Evolutionary conservation across 2,113 vertebrate species (phyloP).

Genomic region (Dascyllus trimaculatus): DNA sequence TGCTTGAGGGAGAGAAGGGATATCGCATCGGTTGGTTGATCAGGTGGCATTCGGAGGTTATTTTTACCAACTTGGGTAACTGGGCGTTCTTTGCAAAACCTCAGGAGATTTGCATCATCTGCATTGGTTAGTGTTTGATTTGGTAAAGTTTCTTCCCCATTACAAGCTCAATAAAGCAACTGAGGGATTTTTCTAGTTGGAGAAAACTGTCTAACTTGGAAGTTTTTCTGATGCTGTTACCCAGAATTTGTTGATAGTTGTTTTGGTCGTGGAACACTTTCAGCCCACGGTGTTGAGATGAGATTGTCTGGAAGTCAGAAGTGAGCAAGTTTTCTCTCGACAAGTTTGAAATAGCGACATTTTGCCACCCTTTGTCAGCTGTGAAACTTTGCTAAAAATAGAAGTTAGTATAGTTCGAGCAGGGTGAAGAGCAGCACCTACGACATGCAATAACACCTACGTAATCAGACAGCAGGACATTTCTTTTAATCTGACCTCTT

Average conservation of each 20-base stretch:
- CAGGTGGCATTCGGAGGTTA: not conserved
- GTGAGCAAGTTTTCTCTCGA: not conserved
- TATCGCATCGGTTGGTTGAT: not conserved
- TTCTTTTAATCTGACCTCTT: too few species aligned
- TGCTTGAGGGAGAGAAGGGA: not conserved
- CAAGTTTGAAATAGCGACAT: not conserved
- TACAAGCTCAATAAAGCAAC: constrained; percentile 1
- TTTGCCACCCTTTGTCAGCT: not conserved
- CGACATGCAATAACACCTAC: not conserved
- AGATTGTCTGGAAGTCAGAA: not conserved
- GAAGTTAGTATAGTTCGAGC: not conserved
- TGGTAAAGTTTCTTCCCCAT: not conserved
- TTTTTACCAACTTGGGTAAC: not conserved
- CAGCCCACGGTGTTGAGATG: not conserved
- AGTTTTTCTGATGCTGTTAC: not conserved
- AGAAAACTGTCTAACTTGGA: too few species aligned
- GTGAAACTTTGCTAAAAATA: not conserved
- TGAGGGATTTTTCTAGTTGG: not conserved
- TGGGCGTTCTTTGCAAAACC: not conserved
- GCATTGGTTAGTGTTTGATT: constrained; percentile 3
- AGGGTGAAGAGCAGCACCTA: not conserved
- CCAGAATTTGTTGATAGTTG: not conserved
- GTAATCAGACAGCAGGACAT: too few species aligned
- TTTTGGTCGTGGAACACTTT: not conserved
- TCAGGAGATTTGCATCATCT: not conserved